Evolutionary conservation across 1,140 invertebrate species (phyloP).

Genomic region (Drosophila varians): DNA sequence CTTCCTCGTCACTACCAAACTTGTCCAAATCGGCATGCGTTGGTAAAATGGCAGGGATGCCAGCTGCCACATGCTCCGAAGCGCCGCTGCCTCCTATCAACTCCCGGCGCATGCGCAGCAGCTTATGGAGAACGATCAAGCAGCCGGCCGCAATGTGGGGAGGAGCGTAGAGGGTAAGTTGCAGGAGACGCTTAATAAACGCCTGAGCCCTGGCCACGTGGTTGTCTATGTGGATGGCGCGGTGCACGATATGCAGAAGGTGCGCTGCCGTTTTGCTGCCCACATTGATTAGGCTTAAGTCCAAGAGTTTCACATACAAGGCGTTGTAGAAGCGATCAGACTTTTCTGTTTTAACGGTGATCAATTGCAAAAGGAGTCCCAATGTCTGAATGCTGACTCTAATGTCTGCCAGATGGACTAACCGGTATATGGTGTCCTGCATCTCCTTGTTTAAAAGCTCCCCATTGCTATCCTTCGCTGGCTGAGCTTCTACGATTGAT

Average conservation of each 20-base stretch:
- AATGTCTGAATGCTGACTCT: slow-evolving; percentile 94
- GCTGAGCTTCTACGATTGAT: slow-evolving; percentile 76
- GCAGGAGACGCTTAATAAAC: slow-evolving; percentile 95
- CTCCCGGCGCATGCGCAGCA: slow-evolving; percentile 72
- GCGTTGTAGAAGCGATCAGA: slow-evolving; percentile 92
- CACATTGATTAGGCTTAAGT: slow-evolving; percentile 88
- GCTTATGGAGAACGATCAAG: slow-evolving; percentile 78
- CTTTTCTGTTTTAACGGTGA: slow-evolving; percentile 84
- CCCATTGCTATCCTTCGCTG: slow-evolving; percentile 53
- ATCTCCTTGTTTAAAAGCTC: slow-evolving; percentile 80
- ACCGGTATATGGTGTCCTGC: slow-evolving; percentile 92
- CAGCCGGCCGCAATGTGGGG: slow-evolving; percentile 73
- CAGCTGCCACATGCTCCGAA: slow-evolving; percentile 2
- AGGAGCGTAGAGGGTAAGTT: slow-evolving; percentile 85
- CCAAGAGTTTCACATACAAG: slow-evolving; percentile 94
- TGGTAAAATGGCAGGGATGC: neutral
- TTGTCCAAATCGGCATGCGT: slow-evolving; percentile 57
- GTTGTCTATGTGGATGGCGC: slow-evolving; percentile 92
- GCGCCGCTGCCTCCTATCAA: slow-evolving; percentile 46
- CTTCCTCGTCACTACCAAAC: slow-evolving; percentile 85
- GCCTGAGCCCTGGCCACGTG: slow-evolving; percentile 89
- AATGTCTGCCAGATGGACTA: slow-evolving; percentile 93
- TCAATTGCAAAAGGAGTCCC: slow-evolving; percentile 93
- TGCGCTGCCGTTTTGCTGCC: slow-evolving; percentile 91
- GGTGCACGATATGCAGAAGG: slow-evolving; percentile 94